Conservation (phyloP, 2,113 vertebrate genomes). For the Anoura caudifer region DNA sequence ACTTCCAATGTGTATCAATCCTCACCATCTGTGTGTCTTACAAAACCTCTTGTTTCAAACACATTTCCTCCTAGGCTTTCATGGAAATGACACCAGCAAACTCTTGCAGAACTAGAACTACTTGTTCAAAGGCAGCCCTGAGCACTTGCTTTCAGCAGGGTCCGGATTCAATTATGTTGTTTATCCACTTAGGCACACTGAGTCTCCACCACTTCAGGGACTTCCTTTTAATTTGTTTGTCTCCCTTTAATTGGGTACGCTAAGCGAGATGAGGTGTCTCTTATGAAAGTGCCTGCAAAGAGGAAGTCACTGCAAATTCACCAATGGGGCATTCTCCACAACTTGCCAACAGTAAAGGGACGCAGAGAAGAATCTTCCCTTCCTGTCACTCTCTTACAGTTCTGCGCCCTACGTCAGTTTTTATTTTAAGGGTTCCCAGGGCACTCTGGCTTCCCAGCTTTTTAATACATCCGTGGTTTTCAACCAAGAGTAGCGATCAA, state of each 20-base stretch:
- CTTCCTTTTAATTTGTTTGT: conserved; percentile 58
- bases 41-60: background rate
- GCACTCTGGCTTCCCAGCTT: background rate
- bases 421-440: background rate
- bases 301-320: background rate
- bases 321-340: background rate
- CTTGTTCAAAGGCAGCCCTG: background rate
- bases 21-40: background rate
- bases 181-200: background rate
- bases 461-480: background rate
- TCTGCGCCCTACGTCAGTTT: fast-evolving
- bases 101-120: conserved; percentile 36
- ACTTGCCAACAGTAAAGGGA: background rate
- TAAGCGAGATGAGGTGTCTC: conserved; percentile 35
- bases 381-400: background rate
- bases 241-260: conserved; percentile 53
- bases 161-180: conserved; percentile 7
- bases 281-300: background rate
- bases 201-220: background rate
- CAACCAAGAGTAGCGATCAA: too few species aligned
- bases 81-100: background rate
- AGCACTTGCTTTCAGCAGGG: background rate
- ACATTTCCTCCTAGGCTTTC: conserved; percentile 1
- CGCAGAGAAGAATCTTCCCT: background rate
- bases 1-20: background rate